Base-by-base conservation (phyloP, 2,888 invertebrate species). In the Mechanitis messenoides region DNA sequence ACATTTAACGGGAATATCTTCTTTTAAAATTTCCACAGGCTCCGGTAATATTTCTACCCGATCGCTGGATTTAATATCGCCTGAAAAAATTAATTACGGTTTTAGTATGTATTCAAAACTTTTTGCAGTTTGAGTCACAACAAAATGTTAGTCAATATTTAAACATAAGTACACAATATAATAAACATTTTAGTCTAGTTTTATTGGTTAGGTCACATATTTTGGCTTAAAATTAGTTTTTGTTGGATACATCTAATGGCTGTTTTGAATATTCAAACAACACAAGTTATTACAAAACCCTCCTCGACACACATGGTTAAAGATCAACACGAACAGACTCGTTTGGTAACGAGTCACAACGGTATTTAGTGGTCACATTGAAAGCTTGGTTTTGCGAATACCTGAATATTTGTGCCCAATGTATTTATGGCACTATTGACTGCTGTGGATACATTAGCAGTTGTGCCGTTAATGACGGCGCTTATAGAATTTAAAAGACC, bases 391-490 rank as follows among this genome's bases (percentile, higher is more conserved):
- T 42, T 33, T 20, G 33, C 53, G 20, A 69, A 66, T 90, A 90
- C 89, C 89, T 89, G 77, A 50, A 90, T 67, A 68, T 86, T 88
- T 59, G 77, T 75, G 76, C 87, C 87, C 53, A 89, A 20, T 3
- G 89, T 87, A 70, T 85, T 84, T 68, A 88, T 81, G 53, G 83
- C 82, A 69, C 80, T 81, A 71, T 89, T 85, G 46, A 89, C 76
- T 1, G 84, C 84, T 0, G 72, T 78, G 4, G 87, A 83, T 7
- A 85, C 70, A 9, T 79, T 72, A 6, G 64, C 67, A 0, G 86
- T 69, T 35, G 83, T 77, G 33, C 84, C 80, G 67, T 85, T 85
- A 64, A 90, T 69, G 33, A 81, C 76, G 47, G 84, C 80, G 45
- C 85, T 79, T 71, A 89, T 86, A 0, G 83, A 80, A 75, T 83